A percentile compares a stretch with the other conserved stretches of the same genome.
Evolutionary conservation across 2,888 invertebrate species (phyloP).

Genomic region (Ligdia adustata): DNA sequence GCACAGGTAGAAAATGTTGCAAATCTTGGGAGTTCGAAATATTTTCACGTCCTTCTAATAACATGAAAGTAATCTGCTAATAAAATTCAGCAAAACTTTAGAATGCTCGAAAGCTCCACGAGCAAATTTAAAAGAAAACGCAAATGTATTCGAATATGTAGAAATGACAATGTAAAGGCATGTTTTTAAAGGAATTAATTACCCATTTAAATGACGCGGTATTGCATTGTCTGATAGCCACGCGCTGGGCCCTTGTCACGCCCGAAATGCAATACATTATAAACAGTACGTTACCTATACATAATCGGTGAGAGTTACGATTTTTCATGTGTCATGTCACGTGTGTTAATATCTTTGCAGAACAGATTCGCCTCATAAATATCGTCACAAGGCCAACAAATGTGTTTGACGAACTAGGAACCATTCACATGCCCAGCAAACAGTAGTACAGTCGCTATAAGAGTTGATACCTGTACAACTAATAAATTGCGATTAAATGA

Average conservation of each 20-base stretch:
- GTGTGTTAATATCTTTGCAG: too few relatives aligned
- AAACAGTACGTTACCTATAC: constrained; percentile 10
- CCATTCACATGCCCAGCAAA: too few relatives aligned
- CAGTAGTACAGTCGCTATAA: too few relatives aligned
- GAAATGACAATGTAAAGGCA: constrained; percentile 35
- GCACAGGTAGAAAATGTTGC: neutral
- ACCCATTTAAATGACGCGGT: constrained; percentile 48
- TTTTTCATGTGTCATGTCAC: too few relatives aligned
- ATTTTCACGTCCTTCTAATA: constrained; percentile 2
- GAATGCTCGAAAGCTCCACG: neutral
- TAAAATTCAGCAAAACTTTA: constrained; percentile 2
- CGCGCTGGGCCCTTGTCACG: constrained; percentile 31
- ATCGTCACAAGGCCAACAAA: too few relatives aligned
- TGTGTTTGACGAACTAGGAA: too few relatives aligned
- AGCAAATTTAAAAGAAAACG: constrained; percentile 29
- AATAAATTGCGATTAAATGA: too few relatives aligned
- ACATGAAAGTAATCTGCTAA: neutral
- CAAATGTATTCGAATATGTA: constrained; percentile 34
- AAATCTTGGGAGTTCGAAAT: neutral
- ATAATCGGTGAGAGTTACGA: too few relatives aligned
- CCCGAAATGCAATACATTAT: constrained; percentile 38
- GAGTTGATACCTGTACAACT: too few relatives aligned
- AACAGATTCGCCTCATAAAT: too few relatives aligned
- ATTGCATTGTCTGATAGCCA: constrained; percentile 35
- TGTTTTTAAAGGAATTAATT: constrained; percentile 51